Conservation (phyloP, 2,888 invertebrate genomes). For the Tipula vernalis region DNA sequence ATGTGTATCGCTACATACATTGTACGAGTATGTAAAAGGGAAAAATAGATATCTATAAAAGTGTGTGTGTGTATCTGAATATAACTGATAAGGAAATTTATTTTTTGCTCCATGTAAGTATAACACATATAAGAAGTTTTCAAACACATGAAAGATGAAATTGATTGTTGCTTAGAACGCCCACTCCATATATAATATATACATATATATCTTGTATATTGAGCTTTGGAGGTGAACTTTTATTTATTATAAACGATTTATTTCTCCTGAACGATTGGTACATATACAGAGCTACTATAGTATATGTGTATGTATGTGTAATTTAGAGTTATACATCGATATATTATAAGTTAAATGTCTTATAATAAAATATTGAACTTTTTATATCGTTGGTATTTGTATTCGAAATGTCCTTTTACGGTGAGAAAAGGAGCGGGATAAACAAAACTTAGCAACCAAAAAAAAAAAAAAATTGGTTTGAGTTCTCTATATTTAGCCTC, state of each 20-base stretch:
- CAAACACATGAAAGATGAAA: not conserved
- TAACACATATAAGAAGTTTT: not conserved
- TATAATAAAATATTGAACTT: not conserved
- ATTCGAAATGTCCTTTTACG: not conserved
- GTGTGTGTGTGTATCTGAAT: not conserved
- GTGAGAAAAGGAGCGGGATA: not conserved
- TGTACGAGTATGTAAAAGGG: not conserved
- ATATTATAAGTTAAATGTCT: not conserved
- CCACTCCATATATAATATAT: conserved; percentile 5
- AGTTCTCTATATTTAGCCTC: not conserved
- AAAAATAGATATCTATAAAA: not conserved
- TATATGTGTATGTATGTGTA: not conserved
- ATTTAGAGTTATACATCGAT: not conserved
- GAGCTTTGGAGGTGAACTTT: not conserved
- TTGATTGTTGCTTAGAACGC: conserved; percentile 4
- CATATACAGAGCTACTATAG: no score
- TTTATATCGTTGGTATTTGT: not conserved
- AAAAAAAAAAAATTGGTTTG: no score
- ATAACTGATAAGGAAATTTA: not conserved
- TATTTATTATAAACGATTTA: conserved; percentile 4
- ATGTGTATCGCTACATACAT: not conserved
- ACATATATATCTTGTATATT: not conserved
- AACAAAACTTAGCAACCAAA: no score
- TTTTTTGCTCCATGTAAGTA: not conserved
- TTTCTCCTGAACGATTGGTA: not conserved